These are phyloP conservation scores for Miniopterus natalensis DNA, from an alignment of 2,113 vertebrate species.

Conservation along the genomic window DNA sequence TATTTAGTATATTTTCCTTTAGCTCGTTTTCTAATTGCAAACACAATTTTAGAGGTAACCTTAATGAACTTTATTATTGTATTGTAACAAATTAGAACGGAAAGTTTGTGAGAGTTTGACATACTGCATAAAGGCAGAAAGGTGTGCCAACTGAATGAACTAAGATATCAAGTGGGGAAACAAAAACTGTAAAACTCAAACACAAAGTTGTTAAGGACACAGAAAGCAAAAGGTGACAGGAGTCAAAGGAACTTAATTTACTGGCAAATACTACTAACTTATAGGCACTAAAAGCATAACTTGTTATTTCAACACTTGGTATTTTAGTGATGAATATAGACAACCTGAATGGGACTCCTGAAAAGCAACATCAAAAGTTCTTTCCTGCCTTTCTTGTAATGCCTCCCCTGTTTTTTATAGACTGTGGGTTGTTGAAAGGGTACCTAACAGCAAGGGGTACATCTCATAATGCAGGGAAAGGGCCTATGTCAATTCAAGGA, in stretches of 20 bases:
- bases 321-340: constrained; percentile 43
- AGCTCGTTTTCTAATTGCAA: constrained; percentile 5
- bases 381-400: constrained; percentile 38
- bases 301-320: constrained; percentile 7
- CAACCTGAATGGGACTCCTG: not conserved
- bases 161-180: constrained; percentile 22
- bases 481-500: not conserved
- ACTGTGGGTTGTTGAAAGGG: constrained; percentile 51
- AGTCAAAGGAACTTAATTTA: constrained; percentile 45
- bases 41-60: constrained; percentile 18
- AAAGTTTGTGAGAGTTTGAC: not conserved
- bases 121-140: not conserved
- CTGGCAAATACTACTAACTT: constrained; percentile 6
- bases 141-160: not conserved
- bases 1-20: constrained; percentile 19
- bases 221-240: not conserved
- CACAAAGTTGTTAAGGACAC: not conserved
- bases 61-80: not conserved
- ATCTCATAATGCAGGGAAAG: constrained; percentile 46
- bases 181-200: constrained; percentile 14
- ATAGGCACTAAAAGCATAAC: not conserved
- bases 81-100: constrained; percentile 40
- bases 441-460: constrained; percentile 13
- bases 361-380: constrained; percentile 42
- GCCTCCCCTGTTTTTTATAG: constrained; percentile 20